Conservation (phyloP, 2,797 vertebrate species). For the Alauda arvensis region DNA sequence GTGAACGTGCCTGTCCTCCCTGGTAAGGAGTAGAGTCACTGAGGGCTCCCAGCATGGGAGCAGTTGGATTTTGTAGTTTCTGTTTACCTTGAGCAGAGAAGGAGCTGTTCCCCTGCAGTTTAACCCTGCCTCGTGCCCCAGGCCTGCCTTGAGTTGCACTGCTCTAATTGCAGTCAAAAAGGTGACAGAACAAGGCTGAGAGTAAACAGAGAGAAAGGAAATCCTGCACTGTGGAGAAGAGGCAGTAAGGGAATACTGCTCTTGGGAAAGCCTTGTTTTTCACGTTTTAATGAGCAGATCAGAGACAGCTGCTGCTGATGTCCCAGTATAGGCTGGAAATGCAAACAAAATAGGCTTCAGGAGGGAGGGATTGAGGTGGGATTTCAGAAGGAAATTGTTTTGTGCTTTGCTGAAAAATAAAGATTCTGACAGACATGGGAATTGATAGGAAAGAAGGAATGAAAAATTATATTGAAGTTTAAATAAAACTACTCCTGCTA, state of each 20-base stretch:
- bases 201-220: neutral
- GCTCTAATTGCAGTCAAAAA: neutral
- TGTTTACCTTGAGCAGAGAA: neutral
- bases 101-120: neutral
- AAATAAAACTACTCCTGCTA: neutral
- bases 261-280: conserved; percentile 15
- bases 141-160: neutral
- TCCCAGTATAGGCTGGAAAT: neutral
- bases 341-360: neutral
- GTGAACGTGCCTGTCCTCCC: fast-evolving
- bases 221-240: neutral
- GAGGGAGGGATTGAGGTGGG: neutral
- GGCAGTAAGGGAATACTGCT: neutral
- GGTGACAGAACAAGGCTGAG: neutral
- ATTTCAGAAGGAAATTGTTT: neutral
- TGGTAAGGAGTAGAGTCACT: neutral
- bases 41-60: neutral
- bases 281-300: neutral
- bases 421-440: neutral
- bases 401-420: neutral
- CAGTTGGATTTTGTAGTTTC: neutral
- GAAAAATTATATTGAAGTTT: neutral
- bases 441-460: neutral
- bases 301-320: neutral
- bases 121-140: fast-evolving